Conservation (phyloP, 2,113 vertebrate species). For the Eublepharis macularius region DNA sequence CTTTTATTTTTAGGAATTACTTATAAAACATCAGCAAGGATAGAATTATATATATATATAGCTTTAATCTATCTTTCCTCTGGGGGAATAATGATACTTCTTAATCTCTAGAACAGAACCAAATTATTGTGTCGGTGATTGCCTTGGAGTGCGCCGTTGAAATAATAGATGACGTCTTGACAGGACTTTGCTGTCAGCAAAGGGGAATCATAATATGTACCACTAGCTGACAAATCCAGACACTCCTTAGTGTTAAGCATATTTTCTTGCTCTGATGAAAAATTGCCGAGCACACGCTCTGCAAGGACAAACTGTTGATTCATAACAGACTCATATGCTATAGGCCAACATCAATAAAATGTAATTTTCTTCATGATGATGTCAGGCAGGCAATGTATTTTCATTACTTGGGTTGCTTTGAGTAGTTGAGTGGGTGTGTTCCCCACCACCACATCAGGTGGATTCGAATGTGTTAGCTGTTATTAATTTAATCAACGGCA, state of each 20-base stretch:
- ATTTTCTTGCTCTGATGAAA: neutral
- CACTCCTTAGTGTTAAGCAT: slow-evolving; percentile 5
- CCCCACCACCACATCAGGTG: slow-evolving; percentile 24
- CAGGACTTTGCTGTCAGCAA: neutral
- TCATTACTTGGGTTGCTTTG: slow-evolving; percentile 33
- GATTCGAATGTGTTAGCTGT: slow-evolving; percentile 40
- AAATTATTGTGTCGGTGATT: slow-evolving; percentile 21
- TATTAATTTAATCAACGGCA: slow-evolving; percentile 34
- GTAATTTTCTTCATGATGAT: slow-evolving; percentile 44
- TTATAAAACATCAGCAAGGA: neutral
- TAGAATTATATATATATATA: neutral
- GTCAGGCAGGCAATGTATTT: slow-evolving; percentile 34
- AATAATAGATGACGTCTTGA: slow-evolving; percentile 21
- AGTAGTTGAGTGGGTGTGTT: slow-evolving; percentile 24
- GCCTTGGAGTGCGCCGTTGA: slow-evolving; percentile 18
- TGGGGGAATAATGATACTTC: neutral
- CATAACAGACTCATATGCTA: slow-evolving; percentile 1
- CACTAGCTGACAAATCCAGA: slow-evolving; percentile 3
- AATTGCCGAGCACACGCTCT: neutral
- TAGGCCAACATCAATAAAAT: slow-evolving; percentile 49
- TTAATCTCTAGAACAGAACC: neutral
- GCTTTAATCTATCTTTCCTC: slow-evolving; percentile 2
- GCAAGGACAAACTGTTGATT: slow-evolving; percentile 44
- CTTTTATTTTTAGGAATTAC: neutral
- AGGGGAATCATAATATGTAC: neutral